Conservation (phyloP, 1,140 invertebrate species). For the Anagrus nilaparvatae region DNA sequence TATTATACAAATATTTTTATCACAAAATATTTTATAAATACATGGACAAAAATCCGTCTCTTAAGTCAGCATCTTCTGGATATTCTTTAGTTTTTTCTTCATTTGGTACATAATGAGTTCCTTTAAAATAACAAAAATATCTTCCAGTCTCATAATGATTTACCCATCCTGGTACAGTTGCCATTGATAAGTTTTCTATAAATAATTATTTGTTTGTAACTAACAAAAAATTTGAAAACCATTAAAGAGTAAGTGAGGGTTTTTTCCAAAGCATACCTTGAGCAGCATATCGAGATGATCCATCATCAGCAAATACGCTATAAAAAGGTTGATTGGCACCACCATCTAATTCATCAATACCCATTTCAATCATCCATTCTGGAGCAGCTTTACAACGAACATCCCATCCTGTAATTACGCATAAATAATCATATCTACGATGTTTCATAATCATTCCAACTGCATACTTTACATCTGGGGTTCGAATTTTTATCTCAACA, state of each 20-base stretch:
- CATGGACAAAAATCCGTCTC: constrained; percentile 17
- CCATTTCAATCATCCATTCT: constrained; percentile 52
- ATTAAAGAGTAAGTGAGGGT: no score
- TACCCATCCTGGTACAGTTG: constrained; percentile 35
- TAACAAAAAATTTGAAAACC: no score
- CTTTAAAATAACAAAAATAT: constrained; percentile 57
- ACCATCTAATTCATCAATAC: constrained; percentile 42
- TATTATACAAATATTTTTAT: no score
- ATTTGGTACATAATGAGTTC: constrained; percentile 56
- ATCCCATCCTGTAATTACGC: constrained; percentile 68
- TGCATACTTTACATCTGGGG: constrained; percentile 44
- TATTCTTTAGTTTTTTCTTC: constrained; percentile 53
- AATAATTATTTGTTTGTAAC: no score
- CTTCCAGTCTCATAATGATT: constrained; percentile 49
- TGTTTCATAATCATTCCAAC: constrained; percentile 65
- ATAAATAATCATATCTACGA: constrained; percentile 48
- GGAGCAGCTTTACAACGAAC: constrained; percentile 39
- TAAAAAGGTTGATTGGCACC: constrained; percentile 62
- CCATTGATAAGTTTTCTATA: constrained; percentile 53
- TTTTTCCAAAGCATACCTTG: no score
- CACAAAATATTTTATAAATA: constrained; percentile 2
- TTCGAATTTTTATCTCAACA: constrained; percentile 31
- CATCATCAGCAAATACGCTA: constrained; percentile 58
- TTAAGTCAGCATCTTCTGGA: constrained; percentile 49
- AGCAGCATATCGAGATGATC: constrained; percentile 57